Evolutionary conservation across 2,113 vertebrate genomes (phyloP), one percentile per base, ranked within the genome.

Genomic region (Crotalus tigris): DNA sequence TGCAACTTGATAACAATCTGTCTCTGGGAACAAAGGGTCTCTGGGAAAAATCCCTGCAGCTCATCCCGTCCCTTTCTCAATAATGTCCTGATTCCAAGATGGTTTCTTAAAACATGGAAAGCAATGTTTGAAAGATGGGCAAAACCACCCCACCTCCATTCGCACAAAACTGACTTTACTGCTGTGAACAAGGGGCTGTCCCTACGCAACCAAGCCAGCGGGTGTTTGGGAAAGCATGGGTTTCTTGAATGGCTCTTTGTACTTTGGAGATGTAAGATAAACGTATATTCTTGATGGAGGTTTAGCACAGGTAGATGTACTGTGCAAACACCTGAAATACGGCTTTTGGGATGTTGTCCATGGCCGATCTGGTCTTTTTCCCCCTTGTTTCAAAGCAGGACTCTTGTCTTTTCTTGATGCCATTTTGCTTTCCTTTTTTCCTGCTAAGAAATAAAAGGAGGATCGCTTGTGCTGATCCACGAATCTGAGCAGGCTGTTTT

Each of bases 131-230:
- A 4, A 26, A 4, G n/a, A 39, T 29, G 39, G 10, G 23, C n/a
- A 49, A 44, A 61, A 10, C n/a, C 33, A 54, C 0, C 12, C 81
- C 51, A 57, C n/a, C 49, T 93, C 75, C 19, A 13, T 91, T 49
- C 54, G 24, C 49, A 2, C 44, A 2, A 21, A 49, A 91, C 24
- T 2, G 64, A 87, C 46, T 49, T 2, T n/a, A 29, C 9, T 0
- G 29, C 3, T 4, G 46, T 1, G 64, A 46, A 1, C 91, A 19
- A 1, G 87, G 85, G 2, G 17, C n/a, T 87, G 0, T 46, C 2
- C 1, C 21, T 0, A 39, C 12, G 0, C 21, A 2, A 2, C 2
- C 1, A 46, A 39, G 33, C 5, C 1, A 1, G 17, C 2, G 59
- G 13, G 9, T 5, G 49, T 85, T n/a, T 44, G 39, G 24, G 19